Evolutionary conservation across 2,113 vertebrate species (phyloP), one percentile per base, ranked within the genome.

Genomic region (Channa argus): DNA sequence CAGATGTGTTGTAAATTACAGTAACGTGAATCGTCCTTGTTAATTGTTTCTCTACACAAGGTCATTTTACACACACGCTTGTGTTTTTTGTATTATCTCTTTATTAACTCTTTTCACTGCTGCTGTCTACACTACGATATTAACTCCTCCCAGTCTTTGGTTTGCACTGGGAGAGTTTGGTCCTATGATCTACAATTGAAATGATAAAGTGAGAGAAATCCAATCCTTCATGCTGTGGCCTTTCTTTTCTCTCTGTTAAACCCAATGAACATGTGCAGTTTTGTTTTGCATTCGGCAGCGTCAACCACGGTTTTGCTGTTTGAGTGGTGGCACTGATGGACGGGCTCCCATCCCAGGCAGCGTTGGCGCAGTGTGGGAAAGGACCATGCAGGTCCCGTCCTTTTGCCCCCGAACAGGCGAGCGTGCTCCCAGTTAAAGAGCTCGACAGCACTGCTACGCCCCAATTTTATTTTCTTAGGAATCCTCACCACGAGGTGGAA

Each of bases 311-410:
- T 69, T 2, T 3, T 72, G 24, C 24, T 0, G 13, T 51, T 58
- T 64, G 34, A 72, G 65, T 69, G 60, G 58, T 69, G 60, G 58
- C 68, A 34, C 43, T 3, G 5, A 45, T 6, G n/a, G 14, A 47
- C 54, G 2, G 38, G 37, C 7, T 36, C 61, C 10, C 83, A 82
- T 88, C 82, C 78, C 81, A 3, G 62, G 15, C n/a, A 1, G 13
- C 71, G 43, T 65, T 77, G 74, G 71, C n/a, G n/a, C 44, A 5
- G 51, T 83, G 86, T 90, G 88, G 86, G 86, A 87, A 89, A 78
- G 69, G 52, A 37, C 71, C 41, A 64, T 45, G 0, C n/a, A 64
- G 86, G 84, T 87, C 46, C 3, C 33, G 41, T 36, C 2, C 36
- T 9, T 88, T 90, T 88, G 82, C 86, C 64, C 61, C 44, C 1